Percentiles rank a stretch among this genome's conserved stretches.
Evolutionary conservation across 2,888 invertebrate genomes (phyloP).

Genomic region (Crioceris asparagi): DNA sequence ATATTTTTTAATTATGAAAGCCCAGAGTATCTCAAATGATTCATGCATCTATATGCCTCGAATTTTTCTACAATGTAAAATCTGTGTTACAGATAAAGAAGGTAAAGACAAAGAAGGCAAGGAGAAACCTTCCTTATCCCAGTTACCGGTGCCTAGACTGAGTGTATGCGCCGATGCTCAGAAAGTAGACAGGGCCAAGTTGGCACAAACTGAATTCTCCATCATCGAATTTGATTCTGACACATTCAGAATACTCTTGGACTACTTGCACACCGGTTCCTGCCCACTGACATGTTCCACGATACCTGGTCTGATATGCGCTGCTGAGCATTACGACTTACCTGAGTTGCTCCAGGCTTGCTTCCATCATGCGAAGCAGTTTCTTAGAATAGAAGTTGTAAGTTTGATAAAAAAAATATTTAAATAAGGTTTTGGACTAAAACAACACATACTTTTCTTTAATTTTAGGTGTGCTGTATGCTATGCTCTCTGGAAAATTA

Average conservation of each 20-base stretch:
- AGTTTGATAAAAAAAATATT: conserved; percentile 24
- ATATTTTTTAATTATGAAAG: no score
- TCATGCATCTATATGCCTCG: no score
- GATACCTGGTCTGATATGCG: conserved; percentile 86
- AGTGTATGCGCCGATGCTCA: conserved; percentile 91
- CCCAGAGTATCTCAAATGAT: no score
- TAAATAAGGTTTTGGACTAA: not conserved
- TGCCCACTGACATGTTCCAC: conserved; percentile 86
- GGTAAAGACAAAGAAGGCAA: conserved; percentile 68
- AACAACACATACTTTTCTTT: not conserved
- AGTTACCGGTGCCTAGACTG: conserved; percentile 74
- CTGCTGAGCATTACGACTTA: conserved; percentile 88
- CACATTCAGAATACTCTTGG: conserved; percentile 80
- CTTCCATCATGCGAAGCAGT: conserved; percentile 92
- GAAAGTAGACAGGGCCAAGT: conserved; percentile 83
- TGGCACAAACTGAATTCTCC: conserved; percentile 90
- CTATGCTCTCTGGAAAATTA: conserved; percentile 86
- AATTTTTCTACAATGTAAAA: no score
- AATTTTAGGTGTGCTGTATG: conserved; percentile 71
- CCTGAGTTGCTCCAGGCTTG: conserved; percentile 88
- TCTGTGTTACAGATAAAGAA: conserved; percentile 58
- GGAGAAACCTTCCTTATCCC: conserved; percentile 60
- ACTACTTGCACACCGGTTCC: conserved; percentile 87
- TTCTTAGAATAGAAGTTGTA: conserved; percentile 82
- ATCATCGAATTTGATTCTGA: conserved; percentile 93